A percentile compares a stretch with the other conserved stretches of the same genome.
These are phyloP conservation scores for Athrips mouffetella DNA, from an alignment of 2,888 invertebrate genomes.

Conservation along the genomic window DNA sequence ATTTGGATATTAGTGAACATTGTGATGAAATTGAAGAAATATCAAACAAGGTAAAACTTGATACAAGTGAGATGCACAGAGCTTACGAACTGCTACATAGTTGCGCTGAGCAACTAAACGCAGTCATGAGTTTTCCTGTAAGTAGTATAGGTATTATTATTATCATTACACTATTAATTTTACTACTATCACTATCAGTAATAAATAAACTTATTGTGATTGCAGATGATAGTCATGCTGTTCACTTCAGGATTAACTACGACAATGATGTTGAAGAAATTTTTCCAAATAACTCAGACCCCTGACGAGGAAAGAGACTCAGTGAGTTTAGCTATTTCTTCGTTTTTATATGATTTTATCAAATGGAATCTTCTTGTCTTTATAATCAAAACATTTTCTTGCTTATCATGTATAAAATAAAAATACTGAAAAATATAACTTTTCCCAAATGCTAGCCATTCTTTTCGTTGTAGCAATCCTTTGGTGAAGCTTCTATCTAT, in stretches of 20 bases:
- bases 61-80: slow-evolving; percentile 13
- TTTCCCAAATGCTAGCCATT: no score
- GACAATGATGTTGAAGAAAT: slow-evolving; percentile 46
- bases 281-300: slow-evolving; percentile 43
- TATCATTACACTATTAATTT: no score
- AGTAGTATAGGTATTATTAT: slow-evolving; percentile 32
- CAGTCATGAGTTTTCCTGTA: slow-evolving; percentile 19
- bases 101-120: slow-evolving; percentile 16
- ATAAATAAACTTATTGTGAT: slow-evolving; percentile 18
- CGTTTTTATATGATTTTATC: no score
- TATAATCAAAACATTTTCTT: no score
- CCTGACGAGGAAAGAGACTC: slow-evolving; percentile 15
- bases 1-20: slow-evolving; percentile 22
- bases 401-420: no score
- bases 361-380: no score
- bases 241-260: slow-evolving; percentile 50
- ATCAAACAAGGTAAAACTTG: slow-evolving; percentile 11
- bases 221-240: slow-evolving; percentile 51
- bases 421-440: no score
- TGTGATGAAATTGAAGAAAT: not conserved
- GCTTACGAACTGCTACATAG: slow-evolving; percentile 18
- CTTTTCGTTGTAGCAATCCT: no score
- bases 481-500: no score
- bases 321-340: no score
- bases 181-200: no score